Conservation (phyloP, 2,113 vertebrate species). For the Spermophilus dauricus region DNA sequence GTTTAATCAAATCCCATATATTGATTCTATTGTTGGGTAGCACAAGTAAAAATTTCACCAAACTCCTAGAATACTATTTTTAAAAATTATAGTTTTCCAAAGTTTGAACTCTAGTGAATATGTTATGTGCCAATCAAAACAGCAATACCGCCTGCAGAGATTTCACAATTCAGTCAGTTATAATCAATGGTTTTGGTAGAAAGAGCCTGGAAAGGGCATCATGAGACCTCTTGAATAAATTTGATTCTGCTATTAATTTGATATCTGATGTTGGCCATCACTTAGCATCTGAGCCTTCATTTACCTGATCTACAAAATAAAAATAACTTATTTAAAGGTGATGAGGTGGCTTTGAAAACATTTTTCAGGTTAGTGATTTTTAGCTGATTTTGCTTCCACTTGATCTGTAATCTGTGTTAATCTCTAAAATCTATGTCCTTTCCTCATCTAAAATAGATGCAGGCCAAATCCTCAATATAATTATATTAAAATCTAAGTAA, state of each 20-base stretch:
- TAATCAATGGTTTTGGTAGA: conserved; percentile 43
- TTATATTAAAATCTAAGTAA: conserved; percentile 4
- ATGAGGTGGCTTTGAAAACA: conserved; percentile 23
- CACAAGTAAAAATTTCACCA: background rate
- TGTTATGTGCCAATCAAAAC: conserved; percentile 27
- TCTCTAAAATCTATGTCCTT: conserved; percentile 25
- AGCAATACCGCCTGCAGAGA: conserved; percentile 27
- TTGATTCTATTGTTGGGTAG: conserved; percentile 30
- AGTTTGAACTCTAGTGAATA: conserved; percentile 8
- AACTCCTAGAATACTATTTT: background rate
- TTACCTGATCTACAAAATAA: conserved; percentile 50
- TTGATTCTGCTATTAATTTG: conserved; percentile 55
- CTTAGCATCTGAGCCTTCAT: conserved; percentile 38
- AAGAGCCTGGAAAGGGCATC: background rate
- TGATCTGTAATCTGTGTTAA: conserved; percentile 56
- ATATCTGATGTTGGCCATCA: conserved; percentile 65
- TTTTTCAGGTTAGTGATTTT: conserved; percentile 20
- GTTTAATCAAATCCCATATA: background rate
- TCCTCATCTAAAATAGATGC: conserved; percentile 8
- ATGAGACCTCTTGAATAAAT: conserved; percentile 57
- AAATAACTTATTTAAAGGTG: background rate
- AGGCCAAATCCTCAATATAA: conserved; percentile 41
- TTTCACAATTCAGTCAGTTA: conserved; percentile 44
- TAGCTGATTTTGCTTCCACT: conserved; percentile 2
- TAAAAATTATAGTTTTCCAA: conserved; percentile 36